Percentiles rank a stretch among this genome's conserved stretches.
These are phyloP conservation scores for Xenops minutus DNA, from an alignment of 2,797 vertebrate species.

Conservation along the genomic window DNA sequence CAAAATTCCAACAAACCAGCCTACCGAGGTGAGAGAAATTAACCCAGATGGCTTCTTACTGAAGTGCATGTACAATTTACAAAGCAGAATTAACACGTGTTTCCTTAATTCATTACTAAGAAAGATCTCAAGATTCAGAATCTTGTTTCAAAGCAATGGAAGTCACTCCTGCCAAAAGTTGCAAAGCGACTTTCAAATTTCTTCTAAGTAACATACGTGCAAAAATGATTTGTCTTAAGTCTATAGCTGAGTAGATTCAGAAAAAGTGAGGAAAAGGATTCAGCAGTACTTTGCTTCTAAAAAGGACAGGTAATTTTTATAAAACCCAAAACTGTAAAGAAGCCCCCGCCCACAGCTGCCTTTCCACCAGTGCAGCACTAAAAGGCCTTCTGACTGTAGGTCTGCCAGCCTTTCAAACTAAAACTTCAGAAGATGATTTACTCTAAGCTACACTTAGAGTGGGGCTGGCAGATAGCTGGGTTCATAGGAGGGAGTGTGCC, in stretches of 20 bases:
- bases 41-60: background rate
- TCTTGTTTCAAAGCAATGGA: background rate
- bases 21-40: background rate
- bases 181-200: background rate
- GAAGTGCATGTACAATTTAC: background rate
- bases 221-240: background rate
- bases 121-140: background rate
- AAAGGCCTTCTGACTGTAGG: background rate
- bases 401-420: background rate
- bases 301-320: background rate
- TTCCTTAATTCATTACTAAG: background rate
- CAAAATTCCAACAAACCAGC: background rate
- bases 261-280: background rate
- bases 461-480: background rate
- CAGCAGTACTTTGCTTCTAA: background rate
- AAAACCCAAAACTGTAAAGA: background rate
- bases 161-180: background rate
- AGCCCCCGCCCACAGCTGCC: background rate
- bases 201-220: background rate
- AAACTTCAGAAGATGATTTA: background rate
- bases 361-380: background rate
- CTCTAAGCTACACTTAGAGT: fast-evolving
- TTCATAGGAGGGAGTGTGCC: background rate
- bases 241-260: background rate
- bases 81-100: background rate